Base-by-base conservation (phyloP, 2,888 invertebrate species). In the Arrhopalites spinosus region DNA sequence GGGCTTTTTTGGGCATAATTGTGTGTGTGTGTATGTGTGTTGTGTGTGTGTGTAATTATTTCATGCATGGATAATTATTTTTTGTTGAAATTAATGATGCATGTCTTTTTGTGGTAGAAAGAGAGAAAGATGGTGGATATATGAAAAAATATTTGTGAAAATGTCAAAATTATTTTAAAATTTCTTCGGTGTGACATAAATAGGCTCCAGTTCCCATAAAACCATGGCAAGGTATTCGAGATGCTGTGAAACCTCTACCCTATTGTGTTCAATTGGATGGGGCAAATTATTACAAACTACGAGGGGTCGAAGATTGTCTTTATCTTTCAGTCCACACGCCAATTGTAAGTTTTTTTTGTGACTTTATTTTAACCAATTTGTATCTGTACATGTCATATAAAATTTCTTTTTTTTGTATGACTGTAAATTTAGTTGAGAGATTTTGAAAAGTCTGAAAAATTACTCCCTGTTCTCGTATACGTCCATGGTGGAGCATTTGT, bases 201-300 rank as follows among this genome's bases (percentile, higher is more conserved):
- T 25, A 59, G 59, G 25, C 20, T 59, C 75, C 75, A 23, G 64
- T 70, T n/a, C 75, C 70, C 7, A 50, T 59, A 7, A 23, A 20
- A 36, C 75, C 70, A 7, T 75, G 75, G 75, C 63, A 47, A 8
- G 75, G 75, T 2, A 50, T 70, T 20, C 75, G 75, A 30, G 75
- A 75, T 36, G 69, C 75, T 30, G 43, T 43, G 30, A 59, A 20
- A 47, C 63, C 56, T 7, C 70, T 75, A 15, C 75, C 75, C 11
- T 70, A 67, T 59, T 69, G 67, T 66, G 56, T 75, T 63, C 66
- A 72, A 50, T 45, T 68, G 63, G 72, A 63, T 27, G 68, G 69
- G 2, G 75, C 47, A 20, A 43, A 68, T 3, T 53, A 30, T 8
- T 73, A 76, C 69, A 56, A 63, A 30, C 50, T 76, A n/a, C 36